Conservation (phyloP, 2,113 vertebrate genomes). For the Motacilla tschutschensis region DNA sequence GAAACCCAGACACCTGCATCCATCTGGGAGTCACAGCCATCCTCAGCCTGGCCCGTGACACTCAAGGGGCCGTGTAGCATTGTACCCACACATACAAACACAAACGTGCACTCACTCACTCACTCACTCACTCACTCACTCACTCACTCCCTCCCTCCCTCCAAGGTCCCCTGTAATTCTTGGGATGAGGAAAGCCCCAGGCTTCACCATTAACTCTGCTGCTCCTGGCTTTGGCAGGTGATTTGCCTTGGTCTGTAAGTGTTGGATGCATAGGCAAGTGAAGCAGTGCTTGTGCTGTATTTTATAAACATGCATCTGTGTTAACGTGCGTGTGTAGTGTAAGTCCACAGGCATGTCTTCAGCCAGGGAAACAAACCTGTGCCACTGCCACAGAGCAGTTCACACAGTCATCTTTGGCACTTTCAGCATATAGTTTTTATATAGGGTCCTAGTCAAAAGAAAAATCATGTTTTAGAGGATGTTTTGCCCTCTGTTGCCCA, state of each 20-base stretch:
- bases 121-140: neutral
- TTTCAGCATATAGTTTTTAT: neutral
- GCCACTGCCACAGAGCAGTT: neutral
- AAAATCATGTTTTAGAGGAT: slow-evolving; percentile 2
- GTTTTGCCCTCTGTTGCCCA: slow-evolving; percentile 1
- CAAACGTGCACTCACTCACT: neutral
- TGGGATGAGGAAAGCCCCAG: neutral
- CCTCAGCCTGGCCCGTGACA: neutral
- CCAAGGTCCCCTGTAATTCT: neutral
- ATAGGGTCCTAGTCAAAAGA: neutral
- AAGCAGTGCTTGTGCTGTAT: slow-evolving; percentile 15
- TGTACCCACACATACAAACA: neutral
- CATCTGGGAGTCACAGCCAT: neutral
- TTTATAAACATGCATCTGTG: neutral
- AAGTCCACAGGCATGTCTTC: neutral
- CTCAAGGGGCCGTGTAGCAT: neutral
- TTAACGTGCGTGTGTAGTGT: neutral
- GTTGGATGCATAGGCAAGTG: neutral
- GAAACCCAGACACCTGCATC: slow-evolving; percentile 27
- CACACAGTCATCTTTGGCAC: neutral
- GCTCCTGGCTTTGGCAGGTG: slow-evolving; percentile 5
- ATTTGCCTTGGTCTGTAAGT: neutral
- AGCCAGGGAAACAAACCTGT: neutral
- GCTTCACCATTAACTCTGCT: neutral
- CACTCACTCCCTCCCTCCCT: neutral